Evolutionary conservation across 1,140 invertebrate species (phyloP).

Genomic region (Aporrectodea caliginosa): DNA sequence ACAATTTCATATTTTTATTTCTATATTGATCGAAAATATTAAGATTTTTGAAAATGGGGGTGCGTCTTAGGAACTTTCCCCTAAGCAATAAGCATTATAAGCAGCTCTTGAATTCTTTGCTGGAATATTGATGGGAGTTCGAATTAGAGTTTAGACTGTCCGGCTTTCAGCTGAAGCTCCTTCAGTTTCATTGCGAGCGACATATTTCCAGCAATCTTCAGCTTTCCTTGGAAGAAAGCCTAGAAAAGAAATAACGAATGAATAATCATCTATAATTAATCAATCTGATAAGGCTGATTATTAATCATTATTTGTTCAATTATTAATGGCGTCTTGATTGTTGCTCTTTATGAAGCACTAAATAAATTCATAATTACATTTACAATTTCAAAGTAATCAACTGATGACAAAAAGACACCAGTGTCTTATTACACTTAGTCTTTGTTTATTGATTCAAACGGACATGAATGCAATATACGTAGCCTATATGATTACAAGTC

Average conservation of each 20-base stretch:
- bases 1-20: background rate
- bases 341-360: background rate
- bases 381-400: background rate
- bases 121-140: background rate
- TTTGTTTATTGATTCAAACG: no score
- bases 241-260: background rate
- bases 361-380: background rate
- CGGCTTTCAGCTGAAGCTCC: conserved; percentile 59
- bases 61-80: background rate
- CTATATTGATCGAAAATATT: background rate
- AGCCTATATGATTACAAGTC: no score
- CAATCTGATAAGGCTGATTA: background rate
- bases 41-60: background rate
- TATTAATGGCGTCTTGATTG: no score
- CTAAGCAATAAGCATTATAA: background rate
- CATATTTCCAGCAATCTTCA: conserved; percentile 94
- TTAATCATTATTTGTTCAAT: background rate
- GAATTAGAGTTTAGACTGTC: conserved; percentile 26
- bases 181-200: conserved; percentile 89
- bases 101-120: background rate
- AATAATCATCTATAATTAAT: background rate
- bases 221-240: conserved; percentile 95
- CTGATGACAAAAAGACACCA: no score
- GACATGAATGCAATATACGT: no score
- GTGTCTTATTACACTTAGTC: no score